Base-by-base conservation (phyloP, 2,113 vertebrate genomes). In the Sinosuthora webbiana region DNA sequence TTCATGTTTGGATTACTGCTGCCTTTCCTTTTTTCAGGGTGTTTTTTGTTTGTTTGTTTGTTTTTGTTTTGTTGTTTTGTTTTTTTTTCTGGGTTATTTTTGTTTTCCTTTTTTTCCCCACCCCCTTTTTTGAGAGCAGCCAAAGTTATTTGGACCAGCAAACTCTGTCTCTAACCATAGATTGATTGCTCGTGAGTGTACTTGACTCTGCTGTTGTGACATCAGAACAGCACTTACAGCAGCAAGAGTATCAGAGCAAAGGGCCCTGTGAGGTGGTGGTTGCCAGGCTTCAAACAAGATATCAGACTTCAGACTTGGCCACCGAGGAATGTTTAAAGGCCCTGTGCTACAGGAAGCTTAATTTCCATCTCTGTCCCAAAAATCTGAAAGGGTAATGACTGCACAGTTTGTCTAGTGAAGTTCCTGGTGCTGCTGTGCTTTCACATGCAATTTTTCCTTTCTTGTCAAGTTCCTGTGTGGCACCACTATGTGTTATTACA, bases 271-370 rank as follows among this genome's bases (percentile, higher is more conserved):
- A 74, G 53, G 21, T 67, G 84, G 21, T 89, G 28, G 37, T 82
- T 89, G 79, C 90, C 93, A 83, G 83, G 67, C 76, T 95, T 86
- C 56, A 83, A 93, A 33, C 88, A 96, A 95, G 93, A 90, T 62
- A 81, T 92, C 93, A 94, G 45, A 50, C 39, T 50, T 73, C 50
- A 49, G 37, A 25, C 67, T 89, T 88, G 85, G 31, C 75, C 90
- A 37, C 68, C 10, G 2, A 55, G 39, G 68, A 63, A 6, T 77
- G 16, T 88, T 94, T 81, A 81, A 93, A 60, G 42, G 15, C 76
- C 68, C 47, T 37, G 15, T 56, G 67, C 55, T 83, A 71, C 28
- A 59, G 60, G 28, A 85, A 83, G 17, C 28, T 27, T 78, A 56
- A 91, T 80, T 95, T 91, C 92, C 82, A 30, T 70, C 85, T 90